These are phyloP conservation scores for Barnardius zonarius DNA, from an alignment of 2,113 vertebrate genomes.

Conservation along the genomic window DNA sequence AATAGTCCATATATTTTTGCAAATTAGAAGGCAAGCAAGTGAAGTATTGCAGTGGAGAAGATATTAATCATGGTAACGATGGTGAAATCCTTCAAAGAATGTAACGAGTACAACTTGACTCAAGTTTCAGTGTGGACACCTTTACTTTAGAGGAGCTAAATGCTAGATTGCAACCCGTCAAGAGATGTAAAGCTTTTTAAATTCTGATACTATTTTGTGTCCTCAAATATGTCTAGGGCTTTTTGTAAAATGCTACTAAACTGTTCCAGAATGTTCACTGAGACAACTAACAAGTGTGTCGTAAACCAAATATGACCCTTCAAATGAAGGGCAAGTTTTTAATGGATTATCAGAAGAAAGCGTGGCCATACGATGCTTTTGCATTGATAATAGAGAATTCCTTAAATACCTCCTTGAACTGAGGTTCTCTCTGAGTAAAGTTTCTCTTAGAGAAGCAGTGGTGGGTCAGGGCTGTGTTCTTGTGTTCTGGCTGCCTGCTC, in stretches of 20 bases:
- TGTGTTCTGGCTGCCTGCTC: neutral
- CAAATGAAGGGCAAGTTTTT: neutral
- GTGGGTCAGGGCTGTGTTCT: neutral
- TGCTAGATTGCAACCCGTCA: neutral
- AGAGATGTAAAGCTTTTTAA: neutral
- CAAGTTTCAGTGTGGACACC: neutral
- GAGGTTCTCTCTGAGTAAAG: neutral
- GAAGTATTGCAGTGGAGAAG: neutral
- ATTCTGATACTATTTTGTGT: neutral
- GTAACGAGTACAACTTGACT: neutral
- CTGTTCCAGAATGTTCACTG: neutral
- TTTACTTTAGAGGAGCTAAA: neutral
- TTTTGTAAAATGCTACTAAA: neutral
- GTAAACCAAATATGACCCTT: neutral
- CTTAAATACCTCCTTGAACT: neutral
- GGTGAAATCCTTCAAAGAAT: neutral
- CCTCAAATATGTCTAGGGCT: neutral
- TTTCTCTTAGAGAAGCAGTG: neutral
- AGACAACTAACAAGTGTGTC: rapidly evolving
- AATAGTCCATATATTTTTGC: conserved; percentile 13
- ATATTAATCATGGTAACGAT: conserved; percentile 17
- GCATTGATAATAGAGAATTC: neutral
- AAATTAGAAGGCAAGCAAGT: conserved; percentile 8
- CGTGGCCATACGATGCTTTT: rapidly evolving
- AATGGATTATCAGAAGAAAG: neutral